A percentile compares a stretch with the other conserved stretches of the same genome.
Conservation (phyloP, 2,113 vertebrate species). For the Scytalopus superciliaris region DNA sequence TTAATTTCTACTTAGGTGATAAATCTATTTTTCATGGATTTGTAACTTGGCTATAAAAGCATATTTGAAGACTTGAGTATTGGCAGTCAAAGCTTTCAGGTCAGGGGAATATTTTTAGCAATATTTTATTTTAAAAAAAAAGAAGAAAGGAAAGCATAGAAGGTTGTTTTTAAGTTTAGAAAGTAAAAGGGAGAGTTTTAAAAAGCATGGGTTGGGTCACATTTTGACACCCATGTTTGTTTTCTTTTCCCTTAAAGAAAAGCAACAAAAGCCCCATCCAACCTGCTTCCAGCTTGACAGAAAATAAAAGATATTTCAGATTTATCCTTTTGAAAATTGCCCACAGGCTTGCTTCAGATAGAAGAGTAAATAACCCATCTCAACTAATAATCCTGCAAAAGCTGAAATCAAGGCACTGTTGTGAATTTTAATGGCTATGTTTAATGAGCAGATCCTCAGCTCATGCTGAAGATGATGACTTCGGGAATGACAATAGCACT, state of each 20-base stretch:
- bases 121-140: background rate
- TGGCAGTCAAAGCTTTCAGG: constrained; percentile 50
- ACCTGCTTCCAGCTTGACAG: background rate
- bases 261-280: background rate
- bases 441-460: background rate
- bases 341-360: background rate
- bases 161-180: constrained; percentile 39
- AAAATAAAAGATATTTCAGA: background rate
- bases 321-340: background rate
- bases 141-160: background rate
- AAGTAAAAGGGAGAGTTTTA: background rate
- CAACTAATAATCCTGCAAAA: background rate
- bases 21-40: constrained; percentile 60
- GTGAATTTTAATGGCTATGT: background rate
- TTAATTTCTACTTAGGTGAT: constrained; percentile 49
- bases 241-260: background rate
- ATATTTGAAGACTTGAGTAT: constrained; percentile 46
- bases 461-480: background rate
- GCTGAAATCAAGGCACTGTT: background rate
- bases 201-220: background rate
- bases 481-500: background rate
- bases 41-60: constrained; percentile 63
- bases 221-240: background rate
- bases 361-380: background rate
- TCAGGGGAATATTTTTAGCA: constrained; percentile 66